Conservation (phyloP, 2,888 invertebrate species). For the Caenorhabditis sinica region DNA sequence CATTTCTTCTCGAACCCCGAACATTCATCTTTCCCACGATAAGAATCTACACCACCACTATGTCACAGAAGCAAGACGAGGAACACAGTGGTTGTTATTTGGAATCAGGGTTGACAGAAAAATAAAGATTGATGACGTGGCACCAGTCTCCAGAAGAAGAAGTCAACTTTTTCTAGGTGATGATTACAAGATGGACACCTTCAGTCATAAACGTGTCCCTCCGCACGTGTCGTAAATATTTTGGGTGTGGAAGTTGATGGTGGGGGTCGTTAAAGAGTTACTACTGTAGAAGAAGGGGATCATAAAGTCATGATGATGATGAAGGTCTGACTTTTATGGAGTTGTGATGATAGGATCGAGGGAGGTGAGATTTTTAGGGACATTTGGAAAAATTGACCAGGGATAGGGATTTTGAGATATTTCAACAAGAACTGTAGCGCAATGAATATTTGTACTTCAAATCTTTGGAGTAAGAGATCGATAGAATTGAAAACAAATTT, state of each 20-base stretch:
- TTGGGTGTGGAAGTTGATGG: background rate
- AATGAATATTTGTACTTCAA: too few relatives aligned
- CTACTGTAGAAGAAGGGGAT: background rate
- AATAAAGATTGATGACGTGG: constrained; percentile 42
- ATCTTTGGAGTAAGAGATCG: too few relatives aligned
- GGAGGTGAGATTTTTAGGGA: too few relatives aligned
- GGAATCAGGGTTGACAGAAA: too few relatives aligned
- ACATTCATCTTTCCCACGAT: constrained; percentile 23
- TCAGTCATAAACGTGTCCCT: constrained; percentile 36
- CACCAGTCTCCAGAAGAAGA: background rate
- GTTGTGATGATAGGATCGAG: background rate
- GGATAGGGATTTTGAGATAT: too few relatives aligned
- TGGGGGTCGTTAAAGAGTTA: constrained; percentile 42
- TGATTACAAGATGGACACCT: too few relatives aligned
- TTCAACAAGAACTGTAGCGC: too few relatives aligned
- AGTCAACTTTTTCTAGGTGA: constrained; percentile 9
- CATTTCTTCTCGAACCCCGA: background rate
- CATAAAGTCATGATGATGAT: constrained; percentile 49
- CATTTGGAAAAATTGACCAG: too few relatives aligned
- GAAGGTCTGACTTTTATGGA: constrained; percentile 10
- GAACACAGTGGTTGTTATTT: constrained; percentile 33
- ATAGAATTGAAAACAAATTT: too few relatives aligned
- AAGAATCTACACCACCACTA: background rate
- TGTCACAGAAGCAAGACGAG: background rate
- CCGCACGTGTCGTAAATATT: constrained; percentile 27